These are phyloP conservation scores for Notothenia coriiceps DNA, from an alignment of 2,113 vertebrate species.

Conservation along the genomic window DNA sequence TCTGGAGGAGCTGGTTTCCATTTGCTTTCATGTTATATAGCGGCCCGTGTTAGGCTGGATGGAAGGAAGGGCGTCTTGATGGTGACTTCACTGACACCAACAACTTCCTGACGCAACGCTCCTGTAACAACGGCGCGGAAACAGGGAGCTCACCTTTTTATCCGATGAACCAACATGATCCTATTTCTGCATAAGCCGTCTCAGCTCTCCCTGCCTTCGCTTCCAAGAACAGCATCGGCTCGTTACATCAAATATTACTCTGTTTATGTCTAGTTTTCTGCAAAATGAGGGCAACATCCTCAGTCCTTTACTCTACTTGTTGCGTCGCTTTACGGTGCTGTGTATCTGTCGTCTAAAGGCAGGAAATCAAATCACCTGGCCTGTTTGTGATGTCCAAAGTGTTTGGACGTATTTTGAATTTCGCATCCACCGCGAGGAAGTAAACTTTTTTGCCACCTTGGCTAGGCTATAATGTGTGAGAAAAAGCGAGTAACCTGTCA, in stretches of 20 bases:
- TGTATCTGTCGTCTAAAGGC: slow-evolving; percentile 8
- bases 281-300: neutral
- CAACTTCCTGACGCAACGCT: slow-evolving; percentile 84
- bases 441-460: slow-evolving; percentile 20
- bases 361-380: slow-evolving; percentile 21
- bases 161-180: slow-evolving; percentile 78
- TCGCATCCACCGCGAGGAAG: neutral
- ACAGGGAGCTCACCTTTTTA: slow-evolving; percentile 75
- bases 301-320: slow-evolving; percentile 58
- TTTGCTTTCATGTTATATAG: neutral
- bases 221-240: slow-evolving; percentile 41
- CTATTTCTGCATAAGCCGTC: slow-evolving; percentile 77
- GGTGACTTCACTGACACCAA: slow-evolving; percentile 74
- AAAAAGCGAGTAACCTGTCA: slow-evolving; percentile 5
- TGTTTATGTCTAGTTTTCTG: neutral
- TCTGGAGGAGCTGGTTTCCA: slow-evolving; percentile 8
- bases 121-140: slow-evolving; percentile 77
- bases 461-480: neutral
- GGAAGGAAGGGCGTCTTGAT: slow-evolving; percentile 60
- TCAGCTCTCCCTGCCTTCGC: slow-evolving; percentile 49
- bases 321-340: slow-evolving; percentile 29
- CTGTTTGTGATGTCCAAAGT: neutral
- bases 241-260: slow-evolving; percentile 20
- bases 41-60: slow-evolving; percentile 6
- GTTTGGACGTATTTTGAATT: neutral